phyloP scores from a whole-genome alignment of 2,888 invertebrate genomes.

The Phrixothrix hirtus region DNA sequence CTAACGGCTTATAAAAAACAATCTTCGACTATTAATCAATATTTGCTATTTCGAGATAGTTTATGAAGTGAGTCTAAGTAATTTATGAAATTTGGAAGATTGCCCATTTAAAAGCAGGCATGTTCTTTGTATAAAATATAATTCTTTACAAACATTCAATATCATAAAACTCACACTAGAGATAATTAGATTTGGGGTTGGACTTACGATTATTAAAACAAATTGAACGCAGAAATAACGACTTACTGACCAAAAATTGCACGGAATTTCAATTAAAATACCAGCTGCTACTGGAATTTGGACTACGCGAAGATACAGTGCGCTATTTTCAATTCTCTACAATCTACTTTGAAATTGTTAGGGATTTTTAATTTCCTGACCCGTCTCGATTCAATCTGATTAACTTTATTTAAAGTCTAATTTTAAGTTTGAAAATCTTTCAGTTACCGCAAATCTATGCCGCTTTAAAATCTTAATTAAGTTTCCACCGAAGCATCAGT shows the following conservation, averaged over 20 bases:
- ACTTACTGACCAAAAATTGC: conserved; percentile 9
- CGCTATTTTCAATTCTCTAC: conserved; percentile 19
- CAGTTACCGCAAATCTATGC: conserved; percentile 1
- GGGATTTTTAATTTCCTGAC: conserved; percentile 25
- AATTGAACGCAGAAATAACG: conserved; percentile 16
- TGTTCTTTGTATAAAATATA: too few relatives aligned
- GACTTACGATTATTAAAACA: conserved; percentile 12
- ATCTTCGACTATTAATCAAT: too few relatives aligned
- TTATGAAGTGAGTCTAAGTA: too few relatives aligned
- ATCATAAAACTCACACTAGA: too few relatives aligned
- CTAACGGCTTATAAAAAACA: too few relatives aligned
- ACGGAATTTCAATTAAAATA: conserved; percentile 32
- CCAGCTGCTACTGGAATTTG: conserved; percentile 24
- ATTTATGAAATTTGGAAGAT: too few relatives aligned
- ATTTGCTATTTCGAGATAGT: too few relatives aligned
- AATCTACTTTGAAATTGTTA: conserved; percentile 17
- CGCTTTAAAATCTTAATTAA: background rate
- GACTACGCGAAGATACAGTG: conserved; percentile 16
- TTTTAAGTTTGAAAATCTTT: conserved; percentile 7
- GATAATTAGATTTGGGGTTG: too few relatives aligned
- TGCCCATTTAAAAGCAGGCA: too few relatives aligned
- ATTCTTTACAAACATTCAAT: too few relatives aligned
- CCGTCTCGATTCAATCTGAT: conserved; percentile 18
- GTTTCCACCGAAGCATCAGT: background rate
- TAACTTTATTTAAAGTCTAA: conserved; percentile 20